Conservation (phyloP, 2,888 invertebrate genomes). For the Nomada flava region DNA sequence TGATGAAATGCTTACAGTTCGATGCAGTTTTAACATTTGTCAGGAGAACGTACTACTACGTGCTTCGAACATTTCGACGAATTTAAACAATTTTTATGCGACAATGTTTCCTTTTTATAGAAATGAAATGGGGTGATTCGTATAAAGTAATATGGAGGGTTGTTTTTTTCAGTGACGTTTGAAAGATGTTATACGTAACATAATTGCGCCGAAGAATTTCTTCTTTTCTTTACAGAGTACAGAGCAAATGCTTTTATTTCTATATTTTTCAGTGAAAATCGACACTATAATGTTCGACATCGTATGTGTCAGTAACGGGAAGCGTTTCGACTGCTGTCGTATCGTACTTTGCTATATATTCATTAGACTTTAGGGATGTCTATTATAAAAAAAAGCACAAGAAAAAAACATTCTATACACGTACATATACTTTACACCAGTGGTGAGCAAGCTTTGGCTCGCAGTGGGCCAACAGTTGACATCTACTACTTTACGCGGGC, state of each 20-base stretch:
- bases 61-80: slow-evolving; percentile 9
- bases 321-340: background rate
- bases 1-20: background rate
- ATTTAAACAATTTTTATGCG: background rate
- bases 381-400: background rate
- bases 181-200: background rate
- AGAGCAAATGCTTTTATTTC: too few species aligned
- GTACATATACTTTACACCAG: background rate
- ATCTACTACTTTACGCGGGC: too few species aligned
- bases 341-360: background rate
- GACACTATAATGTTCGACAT: slow-evolving; percentile 25
- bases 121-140: slow-evolving; percentile 4
- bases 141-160: background rate
- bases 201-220: too few species aligned
- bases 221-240: too few species aligned
- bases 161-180: background rate
- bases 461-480: too few species aligned
- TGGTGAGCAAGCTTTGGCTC: too few species aligned
- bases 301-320: background rate
- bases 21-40: slow-evolving; percentile 18
- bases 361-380: background rate
- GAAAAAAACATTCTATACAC: background rate
- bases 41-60: slow-evolving; percentile 14
- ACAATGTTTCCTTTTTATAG: background rate
- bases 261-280: background rate